Percentiles rank a stretch among this genome's conserved stretches.
These are phyloP conservation scores for Actinemys pallida DNA, from an alignment of 2,113 vertebrate species.

Conservation along the genomic window DNA sequence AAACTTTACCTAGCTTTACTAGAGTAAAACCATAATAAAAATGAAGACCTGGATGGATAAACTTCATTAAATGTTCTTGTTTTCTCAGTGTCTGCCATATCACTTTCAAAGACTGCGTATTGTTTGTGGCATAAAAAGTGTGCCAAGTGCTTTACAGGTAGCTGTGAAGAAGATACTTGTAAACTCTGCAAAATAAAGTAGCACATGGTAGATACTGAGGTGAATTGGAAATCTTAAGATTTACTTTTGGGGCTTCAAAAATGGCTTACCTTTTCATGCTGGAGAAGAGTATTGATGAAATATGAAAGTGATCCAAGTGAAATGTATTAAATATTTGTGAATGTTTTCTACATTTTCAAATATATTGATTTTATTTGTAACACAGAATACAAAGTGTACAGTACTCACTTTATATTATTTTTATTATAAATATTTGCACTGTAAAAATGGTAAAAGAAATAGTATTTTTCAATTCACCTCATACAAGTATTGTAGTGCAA, in stretches of 20 bases:
- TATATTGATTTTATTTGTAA: no score
- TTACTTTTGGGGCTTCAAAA: neutral
- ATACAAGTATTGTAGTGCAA: no score
- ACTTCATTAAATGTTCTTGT: neutral
- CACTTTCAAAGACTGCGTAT: no score
- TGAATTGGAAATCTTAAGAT: neutral
- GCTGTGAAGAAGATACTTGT: neutral
- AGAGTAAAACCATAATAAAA: neutral
- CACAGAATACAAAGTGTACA: no score
- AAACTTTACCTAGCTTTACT: neutral
- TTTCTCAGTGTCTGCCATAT: neutral
- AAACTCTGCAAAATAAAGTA: no score
- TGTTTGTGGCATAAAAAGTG: neutral
- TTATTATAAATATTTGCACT: no score
- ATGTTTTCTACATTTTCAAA: no score
- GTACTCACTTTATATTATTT: no score
- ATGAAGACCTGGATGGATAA: neutral
- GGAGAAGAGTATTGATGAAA: neutral
- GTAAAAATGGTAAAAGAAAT: no score
- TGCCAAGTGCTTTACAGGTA: neutral
- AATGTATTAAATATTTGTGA: no score
- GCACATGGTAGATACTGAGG: neutral
- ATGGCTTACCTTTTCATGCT: neutral
- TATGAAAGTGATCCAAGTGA: no score
- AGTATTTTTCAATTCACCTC: no score